Conservation (phyloP, 2,888 invertebrate species). For the Stegana nigrithorax region DNA sequence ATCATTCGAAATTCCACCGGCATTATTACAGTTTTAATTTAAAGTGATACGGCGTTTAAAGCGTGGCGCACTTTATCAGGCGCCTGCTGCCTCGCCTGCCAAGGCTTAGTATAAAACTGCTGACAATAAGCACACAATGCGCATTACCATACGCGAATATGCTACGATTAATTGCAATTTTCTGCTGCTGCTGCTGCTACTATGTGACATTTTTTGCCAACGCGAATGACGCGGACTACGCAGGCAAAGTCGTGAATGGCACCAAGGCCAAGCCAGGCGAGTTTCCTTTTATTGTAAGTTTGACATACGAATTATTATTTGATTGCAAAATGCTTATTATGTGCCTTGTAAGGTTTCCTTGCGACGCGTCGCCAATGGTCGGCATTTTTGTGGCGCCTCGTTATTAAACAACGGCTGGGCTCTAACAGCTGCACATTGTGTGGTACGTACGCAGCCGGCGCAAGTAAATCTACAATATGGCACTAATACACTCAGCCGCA, state of each 20-base stretch:
- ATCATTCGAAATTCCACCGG: background rate
- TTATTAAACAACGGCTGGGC: conserved; percentile 60
- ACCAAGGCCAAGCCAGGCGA: conserved; percentile 52
- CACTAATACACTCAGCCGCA: conserved; percentile 45
- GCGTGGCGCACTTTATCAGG: too few species aligned
- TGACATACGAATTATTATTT: background rate
- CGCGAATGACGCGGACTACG: too few species aligned
- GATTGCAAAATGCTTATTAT: too few species aligned
- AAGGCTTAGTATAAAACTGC: background rate
- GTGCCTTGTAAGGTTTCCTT: conserved; percentile 51
- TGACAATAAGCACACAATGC: conserved; percentile 26
- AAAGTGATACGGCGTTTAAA: too few species aligned
- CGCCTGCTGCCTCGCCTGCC: too few species aligned
- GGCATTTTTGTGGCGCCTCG: conserved; percentile 62
- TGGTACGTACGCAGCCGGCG: conserved; percentile 38
- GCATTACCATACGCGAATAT: too few species aligned
- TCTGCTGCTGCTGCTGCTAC: background rate
- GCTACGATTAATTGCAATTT: background rate
- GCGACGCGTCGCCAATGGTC: conserved; percentile 48
- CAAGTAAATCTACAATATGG: conserved; percentile 61
- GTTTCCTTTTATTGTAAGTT: conserved; percentile 60
- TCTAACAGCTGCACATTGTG: conserved; percentile 66
- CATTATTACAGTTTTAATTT: too few species aligned
- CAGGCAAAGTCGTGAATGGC: conserved; percentile 61
- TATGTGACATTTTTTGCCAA: too few species aligned